Conservation (phyloP, 2,113 vertebrate species). For the Malurus cyaneus region DNA sequence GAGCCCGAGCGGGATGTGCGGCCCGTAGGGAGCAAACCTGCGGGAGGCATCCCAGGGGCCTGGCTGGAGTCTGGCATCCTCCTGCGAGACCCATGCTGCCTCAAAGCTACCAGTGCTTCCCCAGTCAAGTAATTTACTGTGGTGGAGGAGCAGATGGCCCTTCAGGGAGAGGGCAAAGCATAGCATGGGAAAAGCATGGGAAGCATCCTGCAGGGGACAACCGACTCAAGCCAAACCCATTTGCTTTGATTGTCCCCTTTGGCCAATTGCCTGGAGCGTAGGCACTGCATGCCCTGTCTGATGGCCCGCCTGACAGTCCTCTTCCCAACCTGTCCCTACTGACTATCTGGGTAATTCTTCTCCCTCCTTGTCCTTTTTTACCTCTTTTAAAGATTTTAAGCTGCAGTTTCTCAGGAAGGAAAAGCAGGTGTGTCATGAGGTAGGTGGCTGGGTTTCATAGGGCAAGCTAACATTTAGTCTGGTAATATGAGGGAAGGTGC, state of each 20-base stretch:
- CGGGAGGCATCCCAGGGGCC: neutral
- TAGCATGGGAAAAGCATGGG: neutral
- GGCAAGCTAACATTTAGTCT: neutral
- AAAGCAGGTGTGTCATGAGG: neutral
- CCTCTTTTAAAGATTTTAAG: neutral
- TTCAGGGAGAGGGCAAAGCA: neutral
- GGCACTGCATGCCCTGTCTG: neutral
- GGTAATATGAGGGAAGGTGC: neutral
- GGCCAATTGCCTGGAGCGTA: neutral
- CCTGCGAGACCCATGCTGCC: neutral
- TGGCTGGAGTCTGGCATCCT: neutral
- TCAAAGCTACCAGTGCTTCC: neutral
- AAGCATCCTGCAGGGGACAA: neutral
- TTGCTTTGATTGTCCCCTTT: neutral
- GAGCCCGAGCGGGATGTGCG: constrained; percentile 82
- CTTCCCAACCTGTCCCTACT: neutral
- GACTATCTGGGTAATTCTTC: neutral
- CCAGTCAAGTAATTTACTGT: neutral
- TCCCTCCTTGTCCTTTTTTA: neutral
- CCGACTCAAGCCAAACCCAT: neutral
- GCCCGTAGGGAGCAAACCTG: constrained; percentile 67
- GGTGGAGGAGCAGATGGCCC: neutral
- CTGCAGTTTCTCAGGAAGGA: neutral
- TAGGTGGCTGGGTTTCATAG: neutral
- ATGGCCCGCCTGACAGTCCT: neutral